Evolutionary conservation across 2,888 invertebrate genomes (phyloP).

Genomic region (Anagyrus pseudococci): DNA sequence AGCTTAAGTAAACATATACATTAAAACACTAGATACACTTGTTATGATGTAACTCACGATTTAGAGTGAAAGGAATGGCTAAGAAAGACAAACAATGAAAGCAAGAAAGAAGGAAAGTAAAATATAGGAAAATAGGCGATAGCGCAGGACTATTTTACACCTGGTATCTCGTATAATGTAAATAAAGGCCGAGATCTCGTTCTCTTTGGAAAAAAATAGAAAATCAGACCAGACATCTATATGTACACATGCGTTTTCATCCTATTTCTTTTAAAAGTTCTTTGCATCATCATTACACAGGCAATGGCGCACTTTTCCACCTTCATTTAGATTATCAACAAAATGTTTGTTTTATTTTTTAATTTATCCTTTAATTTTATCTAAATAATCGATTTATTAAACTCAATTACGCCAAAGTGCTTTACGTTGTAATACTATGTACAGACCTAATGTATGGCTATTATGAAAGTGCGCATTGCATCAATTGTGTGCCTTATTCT

Average conservation of each 20-base stretch:
- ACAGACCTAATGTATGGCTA: slow-evolving; percentile 31
- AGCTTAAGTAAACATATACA: slow-evolving; percentile 1
- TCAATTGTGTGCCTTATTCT: slow-evolving; percentile 62
- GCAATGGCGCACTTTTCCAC: slow-evolving; percentile 26
- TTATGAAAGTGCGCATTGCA: slow-evolving; percentile 56
- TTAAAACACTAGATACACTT: slow-evolving; percentile 41
- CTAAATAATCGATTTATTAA: slow-evolving; percentile 9
- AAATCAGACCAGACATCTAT: slow-evolving; percentile 28
- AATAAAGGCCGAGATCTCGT: slow-evolving; percentile 29
- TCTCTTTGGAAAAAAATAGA: slow-evolving; percentile 16
- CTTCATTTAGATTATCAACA: slow-evolving; percentile 10
- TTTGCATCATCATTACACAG: slow-evolving; percentile 5
- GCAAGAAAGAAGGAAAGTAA: slow-evolving; percentile 9
- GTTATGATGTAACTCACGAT: slow-evolving; percentile 50
- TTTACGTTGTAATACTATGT: slow-evolving; percentile 30
- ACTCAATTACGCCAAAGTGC: slow-evolving; percentile 24
- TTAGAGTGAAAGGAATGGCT: slow-evolving; percentile 38
- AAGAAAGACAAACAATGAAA: slow-evolving; percentile 11
- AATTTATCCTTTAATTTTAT: slow-evolving; percentile 8
- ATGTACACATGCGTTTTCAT: slow-evolving; percentile 26
- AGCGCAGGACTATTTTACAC: slow-evolving; percentile 35
- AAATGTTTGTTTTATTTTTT: slow-evolving; percentile 25
- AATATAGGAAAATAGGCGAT: slow-evolving; percentile 22
- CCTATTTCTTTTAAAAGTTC: slow-evolving; percentile 1
- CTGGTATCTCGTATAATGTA: slow-evolving; percentile 28